These are phyloP conservation scores for Petroica traversi DNA, from an alignment of 2,113 vertebrate genomes.

Conservation along the genomic window DNA sequence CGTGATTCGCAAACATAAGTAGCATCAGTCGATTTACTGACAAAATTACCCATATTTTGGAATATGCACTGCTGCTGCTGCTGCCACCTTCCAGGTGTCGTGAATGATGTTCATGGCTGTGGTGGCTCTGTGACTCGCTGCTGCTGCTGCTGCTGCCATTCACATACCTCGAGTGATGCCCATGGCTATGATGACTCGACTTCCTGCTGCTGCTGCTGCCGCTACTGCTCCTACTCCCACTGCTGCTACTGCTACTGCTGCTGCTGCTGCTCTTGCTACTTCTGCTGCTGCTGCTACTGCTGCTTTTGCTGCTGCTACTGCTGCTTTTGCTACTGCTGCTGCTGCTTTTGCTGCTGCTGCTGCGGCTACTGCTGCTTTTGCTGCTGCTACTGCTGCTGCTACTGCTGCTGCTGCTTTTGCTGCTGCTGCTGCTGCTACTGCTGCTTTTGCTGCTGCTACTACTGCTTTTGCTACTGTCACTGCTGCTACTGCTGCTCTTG, in stretches of 20 bases:
- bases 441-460: rapidly evolving
- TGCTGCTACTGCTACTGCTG: not conserved
- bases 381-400: rapidly evolving
- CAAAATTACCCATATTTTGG: constrained; percentile 41
- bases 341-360: rapidly evolving
- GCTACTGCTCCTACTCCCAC: rapidly evolving
- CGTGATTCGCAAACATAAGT: not conserved
- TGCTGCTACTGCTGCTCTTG: rapidly evolving
- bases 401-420: rapidly evolving
- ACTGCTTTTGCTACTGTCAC: rapidly evolving
- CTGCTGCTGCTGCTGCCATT: not conserved
- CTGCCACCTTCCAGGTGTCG: not conserved
- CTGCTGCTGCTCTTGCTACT: not conserved
- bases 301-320: rapidly evolving
- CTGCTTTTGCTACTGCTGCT: rapidly evolving
- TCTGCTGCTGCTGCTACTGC: rapidly evolving
- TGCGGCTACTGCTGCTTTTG: rapidly evolving
- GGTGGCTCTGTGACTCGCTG: not conserved
- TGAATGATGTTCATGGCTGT: not conserved
- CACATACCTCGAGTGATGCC: not conserved
- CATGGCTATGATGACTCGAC: not conserved
- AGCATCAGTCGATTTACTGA: not conserved
- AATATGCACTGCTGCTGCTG: not conserved
- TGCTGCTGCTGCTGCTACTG: rapidly evolving
- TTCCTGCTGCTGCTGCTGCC: not conserved